Evolutionary conservation across 2,797 vertebrate genomes (phyloP), one percentile per base, ranked within the genome.

Genomic region (Danio albolineatus): DNA sequence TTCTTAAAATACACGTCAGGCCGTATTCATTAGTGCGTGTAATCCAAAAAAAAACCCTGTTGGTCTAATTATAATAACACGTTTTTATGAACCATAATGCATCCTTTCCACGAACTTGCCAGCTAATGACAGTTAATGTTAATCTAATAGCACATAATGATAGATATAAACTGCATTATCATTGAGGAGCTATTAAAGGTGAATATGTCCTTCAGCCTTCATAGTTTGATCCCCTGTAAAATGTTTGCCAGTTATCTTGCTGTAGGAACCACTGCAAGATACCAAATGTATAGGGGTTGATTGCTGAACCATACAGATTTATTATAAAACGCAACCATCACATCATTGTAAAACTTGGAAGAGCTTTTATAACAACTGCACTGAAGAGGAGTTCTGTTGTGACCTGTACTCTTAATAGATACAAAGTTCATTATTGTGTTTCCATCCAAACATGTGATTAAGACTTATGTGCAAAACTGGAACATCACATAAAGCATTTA

Each of bases 11-110:
- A 56, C 10, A 43, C 21, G 10, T 2, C 17, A 57, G n/a, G 19
- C 53, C 14, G 19, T 72, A 57, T 21, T 56, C 53, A 57, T 44
- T 12, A 56, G 69, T 56, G 38, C n/a, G 71, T 41, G 69, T 41
- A 41, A 44, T 72, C 10, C 8, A 70, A 38, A 38, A 39, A 46
- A 28, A 28, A 28, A 28, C 1, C 19, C 2, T 38, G 44, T 7
- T 38, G 28, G 9, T 53, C 10, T 70, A 53, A 41, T 70, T 36
- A 70, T 39, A 17, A 53, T 17, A 38, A 51, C 12, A 41, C 4
- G 4, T 71, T 13, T 28, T 66, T 48, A 48, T 54, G 49, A 71
- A 41, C 53, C 69, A 12, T 56, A 56, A 56, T 19, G 51, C 36
- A 7, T 14, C 51, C 51, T 53, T 70, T 39, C 48, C 28, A 67